Base-by-base conservation (phyloP, 2,888 invertebrate species). In the Acleris literana region DNA sequence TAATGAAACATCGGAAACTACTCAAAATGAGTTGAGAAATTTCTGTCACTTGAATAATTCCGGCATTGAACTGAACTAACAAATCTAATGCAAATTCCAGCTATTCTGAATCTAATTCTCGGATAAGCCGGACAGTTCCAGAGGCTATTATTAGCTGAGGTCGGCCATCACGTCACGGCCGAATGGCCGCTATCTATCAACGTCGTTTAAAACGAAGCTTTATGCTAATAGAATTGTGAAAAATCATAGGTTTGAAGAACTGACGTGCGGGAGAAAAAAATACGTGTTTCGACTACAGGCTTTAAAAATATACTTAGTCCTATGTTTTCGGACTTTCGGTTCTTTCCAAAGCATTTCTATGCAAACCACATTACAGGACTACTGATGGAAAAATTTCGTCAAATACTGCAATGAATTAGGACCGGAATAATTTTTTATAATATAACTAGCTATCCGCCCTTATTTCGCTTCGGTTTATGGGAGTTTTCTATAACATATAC, bases 71-170 rank as follows among this genome's bases (percentile, higher is more conserved):
- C 13, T 60, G 43, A 44, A 43, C 22, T 20, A 39, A 60, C 51
- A 33, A 60, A 33, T 51, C 11, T 1, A 16, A 53, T 53, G 18
- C 39, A 18, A 43, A 60, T 43, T 39, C 51, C 59, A 60, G 51
- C 39, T 43, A 16, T 22, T 11, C 29, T 29, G 20, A 18, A 59
- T 51, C 51, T 61, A 51, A 65, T 61, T 57, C 66, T 52, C 57
- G 5, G 29, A 39, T 57, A 53, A 61, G 9, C 43, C 20, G 39
- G 61, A 64, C 51, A 62, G 62, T 62, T 61, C 53, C 22, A 39
- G 55, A n/a, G 29, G 56, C 64, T 64, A 68, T 62, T 62, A 61
- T 62, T 68, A 65, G 62, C 53, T 52, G 56, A 68, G 63, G 63
- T 63, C 68, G 53, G 52, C 22, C 53, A 63, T 53, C 33, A 53